phyloP scores from a whole-genome alignment of 1,140 invertebrate species.

The Drepana arcuata region DNA sequence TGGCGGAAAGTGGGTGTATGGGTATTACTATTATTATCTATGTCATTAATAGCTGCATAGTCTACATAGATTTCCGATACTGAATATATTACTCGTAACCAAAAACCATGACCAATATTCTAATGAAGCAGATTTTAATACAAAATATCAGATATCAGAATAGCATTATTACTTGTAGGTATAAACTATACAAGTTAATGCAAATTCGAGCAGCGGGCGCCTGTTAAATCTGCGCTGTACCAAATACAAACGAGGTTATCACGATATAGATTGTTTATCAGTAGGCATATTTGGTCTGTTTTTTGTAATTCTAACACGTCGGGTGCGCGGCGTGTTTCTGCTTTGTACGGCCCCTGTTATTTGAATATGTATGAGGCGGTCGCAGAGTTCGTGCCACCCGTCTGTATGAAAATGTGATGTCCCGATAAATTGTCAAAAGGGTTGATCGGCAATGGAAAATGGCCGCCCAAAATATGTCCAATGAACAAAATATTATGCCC shows the following conservation, averaged over 20 bases:
- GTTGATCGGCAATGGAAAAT: conserved; percentile 58
- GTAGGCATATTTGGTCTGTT: conserved; percentile 35
- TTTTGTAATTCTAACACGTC: conserved; percentile 65
- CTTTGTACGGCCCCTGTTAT: conserved; percentile 53
- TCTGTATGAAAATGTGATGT: conserved; percentile 66
- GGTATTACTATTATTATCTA: too few species aligned
- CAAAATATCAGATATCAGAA: too few species aligned
- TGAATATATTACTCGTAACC: too few species aligned
- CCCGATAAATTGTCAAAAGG: conserved; percentile 67
- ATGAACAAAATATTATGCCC: conserved; percentile 22
- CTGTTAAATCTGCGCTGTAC: too few species aligned
- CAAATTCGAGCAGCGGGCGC: too few species aligned
- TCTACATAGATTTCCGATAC: too few species aligned
- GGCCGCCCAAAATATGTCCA: conserved; percentile 35
- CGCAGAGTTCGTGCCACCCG: conserved; percentile 42
- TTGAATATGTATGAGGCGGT: conserved; percentile 67
- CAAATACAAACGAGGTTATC: conserved; percentile 12
- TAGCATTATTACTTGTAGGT: too few species aligned
- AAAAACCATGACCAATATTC: too few species aligned
- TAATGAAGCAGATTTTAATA: too few species aligned
- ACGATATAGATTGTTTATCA: conserved; percentile 49
- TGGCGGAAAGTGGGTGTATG: too few species aligned
- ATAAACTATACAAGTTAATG: too few species aligned
- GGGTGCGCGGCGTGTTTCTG: conserved; percentile 49
- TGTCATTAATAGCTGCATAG: too few species aligned